Evolutionary conservation across 2,797 vertebrate genomes (phyloP), one percentile per base, ranked within the genome.

Genomic region (Podarcis lilfordi): DNA sequence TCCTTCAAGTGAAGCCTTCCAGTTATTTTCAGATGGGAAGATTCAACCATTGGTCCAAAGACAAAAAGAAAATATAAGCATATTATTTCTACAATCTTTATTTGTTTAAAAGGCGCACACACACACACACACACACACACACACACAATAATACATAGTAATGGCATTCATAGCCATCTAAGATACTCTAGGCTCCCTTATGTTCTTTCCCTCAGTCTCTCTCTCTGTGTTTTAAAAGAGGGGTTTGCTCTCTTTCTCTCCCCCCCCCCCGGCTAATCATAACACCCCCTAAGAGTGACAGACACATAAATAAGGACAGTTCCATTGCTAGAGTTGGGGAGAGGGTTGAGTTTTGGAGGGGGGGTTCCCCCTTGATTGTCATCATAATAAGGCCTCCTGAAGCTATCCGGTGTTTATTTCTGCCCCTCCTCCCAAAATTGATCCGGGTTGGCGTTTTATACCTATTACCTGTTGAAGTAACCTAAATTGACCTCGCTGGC

Each of bases 391-490:
- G 27, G 75, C 55, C 84, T 78, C n/a, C 90, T 83, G 17, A 35
- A 37, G 17, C 21, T 8, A 29, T 11, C 81, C 17, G 61, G 13
- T 3, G 27, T 25, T 78, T 59, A 23, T n/a, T 29, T 4, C 40
- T 17, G 35, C 69, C 23, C 77, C 37, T 27, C 50, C 35, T 23
- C 23, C 11, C n/a, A 37, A 8, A 13, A 77, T 69, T 74, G 90
- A 82, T 35, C 79, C 66, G 78, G 59, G 64, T 68, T 61, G 81
- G 86, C 66, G 86, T 91, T 87, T 80, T 74, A 32, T 74, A 81
- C 88, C 85, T 91, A 91, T 92, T 97, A 97, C 96, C 96, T 97
- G 96, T 97, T 96, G 97, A 96, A 94, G 95, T 96, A 94, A 96
- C 96, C 96, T 96, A 95, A 95, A 91, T 92, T 97, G 97, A 97